phyloP scores from a whole-genome alignment of 2,888 invertebrate species.

The Ditylenchus weischeri region DNA sequence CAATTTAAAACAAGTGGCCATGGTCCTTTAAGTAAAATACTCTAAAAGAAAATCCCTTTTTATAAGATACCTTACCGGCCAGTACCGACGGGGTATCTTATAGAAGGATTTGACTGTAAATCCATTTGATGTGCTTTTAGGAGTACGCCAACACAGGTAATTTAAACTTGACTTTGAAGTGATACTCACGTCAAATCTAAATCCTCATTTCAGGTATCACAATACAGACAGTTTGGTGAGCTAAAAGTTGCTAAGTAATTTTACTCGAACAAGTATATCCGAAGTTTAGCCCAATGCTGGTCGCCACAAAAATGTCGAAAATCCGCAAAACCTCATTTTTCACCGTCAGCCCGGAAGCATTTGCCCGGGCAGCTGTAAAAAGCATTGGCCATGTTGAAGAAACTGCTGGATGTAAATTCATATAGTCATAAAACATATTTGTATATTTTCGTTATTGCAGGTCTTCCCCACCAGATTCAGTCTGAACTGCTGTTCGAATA shows the following conservation, averaged over 20 bases:
- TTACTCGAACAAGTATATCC: too few relatives aligned
- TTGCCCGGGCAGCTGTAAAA: conserved; percentile 45
- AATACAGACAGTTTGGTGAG: conserved; percentile 49
- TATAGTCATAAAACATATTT: not conserved
- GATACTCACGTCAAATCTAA: too few relatives aligned
- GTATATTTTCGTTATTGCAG: conserved; percentile 33
- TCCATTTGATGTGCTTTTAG: conserved; percentile 29
- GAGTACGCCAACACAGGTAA: conserved; percentile 60
- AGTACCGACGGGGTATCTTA: too few relatives aligned
- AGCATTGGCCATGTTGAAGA: conserved; percentile 42
- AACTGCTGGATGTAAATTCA: not conserved
- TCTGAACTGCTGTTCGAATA: conserved; percentile 36
- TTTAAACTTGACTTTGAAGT: too few relatives aligned
- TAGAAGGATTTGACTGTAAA: too few relatives aligned
- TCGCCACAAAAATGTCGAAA: conserved; percentile 55
- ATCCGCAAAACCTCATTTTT: conserved; percentile 47
- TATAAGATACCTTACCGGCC: too few relatives aligned
- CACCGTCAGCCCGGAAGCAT: conserved; percentile 42
- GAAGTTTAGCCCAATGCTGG: conserved; percentile 47
- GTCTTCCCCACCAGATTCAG: conserved; percentile 49
- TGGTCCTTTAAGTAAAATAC: too few relatives aligned
- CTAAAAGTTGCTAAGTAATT: too few relatives aligned
- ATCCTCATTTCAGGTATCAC: conserved; percentile 37
- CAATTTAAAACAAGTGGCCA: too few relatives aligned
- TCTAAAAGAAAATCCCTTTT: too few relatives aligned